Evolutionary conservation across 2,888 invertebrate genomes (phyloP).

Genomic region (Clostera curtula): DNA sequence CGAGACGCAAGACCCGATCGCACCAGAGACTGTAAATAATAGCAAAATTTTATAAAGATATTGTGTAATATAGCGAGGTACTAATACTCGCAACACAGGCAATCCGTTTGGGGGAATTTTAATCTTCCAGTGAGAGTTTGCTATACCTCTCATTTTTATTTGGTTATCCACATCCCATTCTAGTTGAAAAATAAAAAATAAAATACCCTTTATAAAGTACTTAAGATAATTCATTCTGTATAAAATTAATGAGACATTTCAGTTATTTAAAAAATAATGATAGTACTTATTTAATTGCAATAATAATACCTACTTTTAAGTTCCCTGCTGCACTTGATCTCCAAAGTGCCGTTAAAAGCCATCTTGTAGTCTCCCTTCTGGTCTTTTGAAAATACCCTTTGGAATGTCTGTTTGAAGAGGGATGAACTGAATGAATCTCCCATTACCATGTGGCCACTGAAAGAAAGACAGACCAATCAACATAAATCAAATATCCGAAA

Average conservation of each 20-base stretch:
- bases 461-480: constrained; percentile 24
- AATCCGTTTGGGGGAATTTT: not conserved
- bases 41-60: constrained; percentile 43
- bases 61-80: constrained; percentile 42
- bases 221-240: not conserved
- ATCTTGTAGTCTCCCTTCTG: constrained; percentile 93
- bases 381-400: constrained; percentile 96
- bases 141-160: no score
- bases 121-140: no score
- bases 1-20: constrained; percentile 97
- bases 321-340: constrained; percentile 97
- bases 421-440: constrained; percentile 99
- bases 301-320: constrained; percentile 79
- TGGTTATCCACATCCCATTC: no score
- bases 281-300: no score
- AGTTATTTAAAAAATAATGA: not conserved
- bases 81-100: not conserved
- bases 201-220: not conserved
- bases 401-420: constrained; percentile 99
- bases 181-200: not conserved
- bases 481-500: not conserved
- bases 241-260: constrained; percentile 1
- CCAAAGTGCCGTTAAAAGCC: constrained; percentile 98
- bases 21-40: constrained; percentile 82
- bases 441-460: constrained; percentile 98